Conservation (phyloP, 2,888 invertebrate genomes). For the Troglohyphantes excavatus region DNA sequence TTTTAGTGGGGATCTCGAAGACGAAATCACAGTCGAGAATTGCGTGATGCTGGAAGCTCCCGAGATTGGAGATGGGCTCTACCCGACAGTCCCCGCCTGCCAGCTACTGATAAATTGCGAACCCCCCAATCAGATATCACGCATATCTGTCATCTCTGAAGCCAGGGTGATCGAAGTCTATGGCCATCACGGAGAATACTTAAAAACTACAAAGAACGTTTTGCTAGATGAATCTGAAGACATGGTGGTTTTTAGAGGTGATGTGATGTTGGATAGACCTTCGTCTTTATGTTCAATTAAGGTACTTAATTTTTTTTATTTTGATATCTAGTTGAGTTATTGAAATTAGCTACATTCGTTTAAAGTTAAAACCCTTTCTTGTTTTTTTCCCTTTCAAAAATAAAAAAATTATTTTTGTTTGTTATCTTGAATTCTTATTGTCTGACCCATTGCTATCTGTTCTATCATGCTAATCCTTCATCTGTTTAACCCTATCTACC, state of each 20-base stretch:
- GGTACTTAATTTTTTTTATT: slow-evolving; percentile 38
- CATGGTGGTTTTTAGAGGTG: slow-evolving; percentile 75
- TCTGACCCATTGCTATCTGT: too few relatives aligned
- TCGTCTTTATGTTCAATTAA: slow-evolving; percentile 73
- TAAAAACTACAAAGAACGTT: slow-evolving; percentile 70
- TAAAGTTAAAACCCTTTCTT: too few relatives aligned
- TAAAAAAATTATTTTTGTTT: too few relatives aligned
- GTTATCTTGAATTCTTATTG: too few relatives aligned
- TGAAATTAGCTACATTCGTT: too few relatives aligned
- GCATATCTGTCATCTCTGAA: slow-evolving; percentile 71
- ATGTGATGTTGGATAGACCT: slow-evolving; percentile 71
- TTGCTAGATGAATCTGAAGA: slow-evolving; percentile 76
- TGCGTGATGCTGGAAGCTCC: slow-evolving; percentile 74
- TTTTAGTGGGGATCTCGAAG: slow-evolving; percentile 78
- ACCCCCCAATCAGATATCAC: slow-evolving; percentile 63
- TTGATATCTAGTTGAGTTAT: too few relatives aligned
- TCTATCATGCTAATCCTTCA: too few relatives aligned
- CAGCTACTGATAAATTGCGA: slow-evolving; percentile 71
- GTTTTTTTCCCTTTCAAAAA: too few relatives aligned
- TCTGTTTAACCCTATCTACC: too few relatives aligned
- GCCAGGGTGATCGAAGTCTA: slow-evolving; percentile 76
- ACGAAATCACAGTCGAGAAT: slow-evolving; percentile 76
- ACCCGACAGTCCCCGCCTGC: slow-evolving; percentile 75
- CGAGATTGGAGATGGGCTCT: slow-evolving; percentile 40
- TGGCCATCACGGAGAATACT: slow-evolving; percentile 78